phyloP scores from a whole-genome alignment of 2,113 vertebrate species.

The Lepus timidus region DNA sequence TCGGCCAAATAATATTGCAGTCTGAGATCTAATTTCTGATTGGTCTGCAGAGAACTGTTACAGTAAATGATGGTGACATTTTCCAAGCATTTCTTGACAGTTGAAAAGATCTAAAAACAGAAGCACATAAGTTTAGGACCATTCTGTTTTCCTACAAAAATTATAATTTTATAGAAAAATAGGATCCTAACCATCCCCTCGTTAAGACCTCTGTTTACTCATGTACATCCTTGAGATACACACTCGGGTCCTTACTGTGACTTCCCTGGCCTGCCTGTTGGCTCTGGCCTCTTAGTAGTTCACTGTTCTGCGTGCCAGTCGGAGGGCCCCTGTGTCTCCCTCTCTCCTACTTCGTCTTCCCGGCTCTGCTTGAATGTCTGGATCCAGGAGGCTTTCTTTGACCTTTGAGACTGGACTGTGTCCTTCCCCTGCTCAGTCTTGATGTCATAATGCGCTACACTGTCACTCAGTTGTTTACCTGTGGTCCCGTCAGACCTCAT shows the following conservation, averaged over 20 bases:
- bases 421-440: neutral
- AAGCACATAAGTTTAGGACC: neutral
- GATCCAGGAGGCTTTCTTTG: neutral
- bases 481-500: neutral
- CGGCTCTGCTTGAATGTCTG: neutral
- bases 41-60: neutral
- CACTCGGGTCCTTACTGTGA: neutral
- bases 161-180: neutral
- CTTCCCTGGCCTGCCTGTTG: neutral
- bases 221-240: neutral
- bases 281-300: neutral
- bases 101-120: neutral
- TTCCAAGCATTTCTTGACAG: conserved; percentile 21
- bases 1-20: neutral
- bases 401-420: neutral
- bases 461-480: neutral
- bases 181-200: neutral
- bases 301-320: neutral
- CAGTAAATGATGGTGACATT: neutral
- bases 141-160: neutral
- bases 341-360: neutral
- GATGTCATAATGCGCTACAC: neutral
- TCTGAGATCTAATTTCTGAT: neutral
- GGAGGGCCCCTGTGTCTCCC: neutral
- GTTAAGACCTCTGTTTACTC: neutral